A percentile compares a stretch with the other conserved stretches of the same genome.
These are phyloP conservation scores for Azorinus chamasolen DNA, from an alignment of 2,888 invertebrate species.

Conservation along the genomic window DNA sequence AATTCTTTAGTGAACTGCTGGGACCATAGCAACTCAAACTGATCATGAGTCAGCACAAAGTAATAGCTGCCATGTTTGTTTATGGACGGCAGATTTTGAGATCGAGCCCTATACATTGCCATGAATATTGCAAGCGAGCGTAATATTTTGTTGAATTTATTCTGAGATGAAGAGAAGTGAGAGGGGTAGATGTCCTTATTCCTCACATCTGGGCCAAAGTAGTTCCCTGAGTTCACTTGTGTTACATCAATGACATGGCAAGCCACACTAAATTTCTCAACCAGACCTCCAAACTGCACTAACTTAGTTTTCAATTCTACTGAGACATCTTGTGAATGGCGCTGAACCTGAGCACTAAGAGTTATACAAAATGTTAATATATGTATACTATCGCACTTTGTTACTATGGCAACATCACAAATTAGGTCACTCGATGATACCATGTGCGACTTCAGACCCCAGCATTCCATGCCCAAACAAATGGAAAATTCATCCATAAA, in stretches of 20 bases:
- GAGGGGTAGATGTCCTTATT: slow-evolving; percentile 70
- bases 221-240: neutral
- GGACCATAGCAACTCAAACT: slow-evolving; percentile 78
- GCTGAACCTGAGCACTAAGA: slow-evolving; percentile 33
- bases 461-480: slow-evolving; percentile 71
- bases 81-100: slow-evolving; percentile 31
- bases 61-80: slow-evolving; percentile 65
- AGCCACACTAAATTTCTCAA: slow-evolving; percentile 69
- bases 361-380: slow-evolving; percentile 66
- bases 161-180: slow-evolving; percentile 61
- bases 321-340: slow-evolving; percentile 62
- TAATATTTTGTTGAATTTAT: slow-evolving; percentile 69
- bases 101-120: slow-evolving; percentile 71
- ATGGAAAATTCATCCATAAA: slow-evolving; percentile 47
- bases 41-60: slow-evolving; percentile 78
- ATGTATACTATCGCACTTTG: slow-evolving; percentile 68
- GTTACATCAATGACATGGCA: slow-evolving; percentile 64
- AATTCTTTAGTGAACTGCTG: slow-evolving; percentile 77
- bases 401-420: slow-evolving; percentile 68
- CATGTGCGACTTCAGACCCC: slow-evolving; percentile 68
- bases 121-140: slow-evolving; percentile 72
- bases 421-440: slow-evolving; percentile 47
- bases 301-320: slow-evolving; percentile 66
- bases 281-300: slow-evolving; percentile 74
- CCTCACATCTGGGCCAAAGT: neutral